Evolutionary conservation across 2,797 vertebrate species (phyloP).

Genomic region (Trachops cirrhosus): DNA sequence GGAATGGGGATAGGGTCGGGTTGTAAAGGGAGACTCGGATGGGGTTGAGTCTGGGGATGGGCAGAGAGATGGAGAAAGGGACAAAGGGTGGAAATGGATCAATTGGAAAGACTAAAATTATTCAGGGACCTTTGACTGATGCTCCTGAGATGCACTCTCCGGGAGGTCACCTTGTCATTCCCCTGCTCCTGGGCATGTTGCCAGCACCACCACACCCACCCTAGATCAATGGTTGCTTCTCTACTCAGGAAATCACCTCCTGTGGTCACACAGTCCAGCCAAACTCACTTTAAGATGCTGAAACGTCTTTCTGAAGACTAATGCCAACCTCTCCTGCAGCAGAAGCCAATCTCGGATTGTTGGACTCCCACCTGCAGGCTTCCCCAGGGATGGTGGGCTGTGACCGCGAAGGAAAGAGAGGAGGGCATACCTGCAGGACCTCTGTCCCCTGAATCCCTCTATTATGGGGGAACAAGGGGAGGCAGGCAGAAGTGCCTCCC

Average conservation of each 20-base stretch:
- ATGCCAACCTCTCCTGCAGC: neutral
- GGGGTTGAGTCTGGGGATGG: neutral
- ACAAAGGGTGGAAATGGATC: neutral
- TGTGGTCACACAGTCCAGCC: neutral
- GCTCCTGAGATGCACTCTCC: neutral
- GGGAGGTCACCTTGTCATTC: neutral
- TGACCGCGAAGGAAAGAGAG: neutral
- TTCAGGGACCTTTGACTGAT: neutral
- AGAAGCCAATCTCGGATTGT: neutral
- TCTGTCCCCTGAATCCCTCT: neutral
- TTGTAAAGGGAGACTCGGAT: neutral
- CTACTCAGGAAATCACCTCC: constrained; percentile 56
- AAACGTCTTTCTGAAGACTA: neutral
- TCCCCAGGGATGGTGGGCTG: neutral
- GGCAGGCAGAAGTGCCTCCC: neutral
- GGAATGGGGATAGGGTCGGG: neutral
- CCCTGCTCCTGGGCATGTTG: neutral
- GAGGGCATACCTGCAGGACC: neutral
- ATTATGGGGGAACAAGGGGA: neutral
- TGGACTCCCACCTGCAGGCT: neutral
- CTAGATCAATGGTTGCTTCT: constrained; percentile 14
- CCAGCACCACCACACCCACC: neutral
- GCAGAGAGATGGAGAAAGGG: neutral
- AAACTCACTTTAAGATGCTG: neutral
- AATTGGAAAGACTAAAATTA: neutral